phyloP scores from a whole-genome alignment of 2,113 vertebrate species.

The Cryptomyrus ogoouensis region DNA sequence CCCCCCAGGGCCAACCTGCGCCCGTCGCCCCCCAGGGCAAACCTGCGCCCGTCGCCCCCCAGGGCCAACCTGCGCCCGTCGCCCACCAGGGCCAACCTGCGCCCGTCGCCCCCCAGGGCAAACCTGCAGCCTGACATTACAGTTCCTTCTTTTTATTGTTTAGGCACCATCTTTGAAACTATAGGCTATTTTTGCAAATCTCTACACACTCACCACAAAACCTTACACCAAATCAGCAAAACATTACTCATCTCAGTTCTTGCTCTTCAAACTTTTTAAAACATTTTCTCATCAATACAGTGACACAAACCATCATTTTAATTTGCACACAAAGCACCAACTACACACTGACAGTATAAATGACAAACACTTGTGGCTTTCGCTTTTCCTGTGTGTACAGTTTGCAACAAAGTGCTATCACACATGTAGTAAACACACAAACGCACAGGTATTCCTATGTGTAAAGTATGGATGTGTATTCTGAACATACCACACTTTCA shows the following conservation, averaged over 20 bases:
- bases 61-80: background rate
- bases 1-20: no score
- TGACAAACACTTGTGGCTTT: background rate
- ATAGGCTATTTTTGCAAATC: background rate
- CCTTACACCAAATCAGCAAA: background rate
- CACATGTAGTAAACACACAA: no score
- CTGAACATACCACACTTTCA: no score
- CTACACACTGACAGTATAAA: background rate
- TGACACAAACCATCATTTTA: background rate
- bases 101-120: background rate
- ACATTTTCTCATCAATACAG: background rate
- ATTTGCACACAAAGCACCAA: background rate
- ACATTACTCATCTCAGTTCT: background rate
- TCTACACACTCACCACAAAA: background rate
- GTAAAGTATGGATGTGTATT: no score
- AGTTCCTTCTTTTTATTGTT: no score
- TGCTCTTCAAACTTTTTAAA: background rate
- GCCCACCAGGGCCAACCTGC: no score
- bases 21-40: no score
- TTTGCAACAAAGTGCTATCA: no score
- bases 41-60: no score
- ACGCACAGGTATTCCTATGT: no score
- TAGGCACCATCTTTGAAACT: background rate
- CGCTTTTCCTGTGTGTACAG: background rate
- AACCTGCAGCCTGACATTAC: background rate